Evolutionary conservation across 2,888 invertebrate species (phyloP), one percentile per base, ranked within the genome.

Genomic region (Apoderus coryli): DNA sequence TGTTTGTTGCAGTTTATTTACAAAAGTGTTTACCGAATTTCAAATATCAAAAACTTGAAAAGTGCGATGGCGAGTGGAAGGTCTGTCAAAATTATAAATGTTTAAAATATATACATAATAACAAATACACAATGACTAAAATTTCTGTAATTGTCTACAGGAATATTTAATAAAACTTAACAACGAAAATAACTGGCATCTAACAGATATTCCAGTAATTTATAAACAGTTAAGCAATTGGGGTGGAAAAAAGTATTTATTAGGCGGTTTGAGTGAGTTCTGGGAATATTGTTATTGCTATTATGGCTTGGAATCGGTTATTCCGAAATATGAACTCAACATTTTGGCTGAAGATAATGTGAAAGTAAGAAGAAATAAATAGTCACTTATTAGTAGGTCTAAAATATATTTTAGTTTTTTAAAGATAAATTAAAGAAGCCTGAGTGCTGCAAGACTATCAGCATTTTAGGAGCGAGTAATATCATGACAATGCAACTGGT

Each of bases 281-380:
- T 62, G 69, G 54, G 69, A 72, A 47, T 70, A 72, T 41, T 63
- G 67, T 41, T 60, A 64, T 48, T 64, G 69, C 16, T 72, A 71
- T 52, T 74, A 73, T 42, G 58, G 58, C 3, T 40, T 63, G 9
- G 50, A 54, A 36, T 53, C 54, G 3, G 31, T 43, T 22, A 44
- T 61, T 11, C 42, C 48, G 5, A 44, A 44, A 35, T 37, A 46
- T 6, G 54, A 59, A 22, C 35, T 43, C 9, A 16, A 33, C n/a
- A 41, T 40, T 29, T 25, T 46, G 9, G 41, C 40, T 10, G 19
- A 13, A 4, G 40, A 42, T 22, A 45, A 44, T 33, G 22, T 43
- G 5, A 35, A 31, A 29, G 39, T 35, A 39, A 26, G 10, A 29
- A 25, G 9, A 9, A 10, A 11, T 19, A n/a, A n/a, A n/a, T n/a